A percentile compares a stretch with the other conserved stretches of the same genome.
These are phyloP conservation scores for Julus scandinavius DNA, from an alignment of 2,888 invertebrate species.

Conservation along the genomic window DNA sequence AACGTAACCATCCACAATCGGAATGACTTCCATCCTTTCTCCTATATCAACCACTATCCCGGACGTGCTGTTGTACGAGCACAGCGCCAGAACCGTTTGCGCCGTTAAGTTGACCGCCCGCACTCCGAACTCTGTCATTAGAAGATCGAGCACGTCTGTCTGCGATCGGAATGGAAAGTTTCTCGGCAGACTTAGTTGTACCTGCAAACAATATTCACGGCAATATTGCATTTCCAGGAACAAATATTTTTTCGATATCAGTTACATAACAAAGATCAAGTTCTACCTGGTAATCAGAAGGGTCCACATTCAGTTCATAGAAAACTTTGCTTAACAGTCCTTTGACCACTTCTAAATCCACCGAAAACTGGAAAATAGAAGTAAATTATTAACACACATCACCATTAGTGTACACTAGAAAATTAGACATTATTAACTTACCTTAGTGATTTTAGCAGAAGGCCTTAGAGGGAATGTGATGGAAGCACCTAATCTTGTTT, in stretches of 20 bases:
- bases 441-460: slow-evolving; percentile 68
- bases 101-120: slow-evolving; percentile 69
- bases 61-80: slow-evolving; percentile 71
- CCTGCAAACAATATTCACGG: slow-evolving; percentile 39
- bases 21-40: slow-evolving; percentile 70
- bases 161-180: slow-evolving; percentile 67
- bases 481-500: slow-evolving; percentile 64
- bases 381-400: slow-evolving; percentile 60
- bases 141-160: slow-evolving; percentile 66
- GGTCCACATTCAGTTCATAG: slow-evolving; percentile 67
- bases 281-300: slow-evolving; percentile 67
- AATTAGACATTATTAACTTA: slow-evolving; percentile 58
- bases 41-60: slow-evolving; percentile 73
- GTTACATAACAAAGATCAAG: not conserved
- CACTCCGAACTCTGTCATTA: slow-evolving; percentile 67
- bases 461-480: slow-evolving; percentile 67
- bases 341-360: slow-evolving; percentile 67
- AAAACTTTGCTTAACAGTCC: slow-evolving; percentile 69
- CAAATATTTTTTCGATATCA: not conserved
- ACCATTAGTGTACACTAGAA: not conserved
- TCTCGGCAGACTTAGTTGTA: slow-evolving; percentile 68
- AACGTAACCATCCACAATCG: slow-evolving; percentile 70
- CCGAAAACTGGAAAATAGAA: slow-evolving; percentile 63
- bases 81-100: slow-evolving; percentile 71
- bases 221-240: not conserved